Base-by-base conservation (phyloP, 2,888 invertebrate genomes). In the Entomobrya multifasciata region DNA sequence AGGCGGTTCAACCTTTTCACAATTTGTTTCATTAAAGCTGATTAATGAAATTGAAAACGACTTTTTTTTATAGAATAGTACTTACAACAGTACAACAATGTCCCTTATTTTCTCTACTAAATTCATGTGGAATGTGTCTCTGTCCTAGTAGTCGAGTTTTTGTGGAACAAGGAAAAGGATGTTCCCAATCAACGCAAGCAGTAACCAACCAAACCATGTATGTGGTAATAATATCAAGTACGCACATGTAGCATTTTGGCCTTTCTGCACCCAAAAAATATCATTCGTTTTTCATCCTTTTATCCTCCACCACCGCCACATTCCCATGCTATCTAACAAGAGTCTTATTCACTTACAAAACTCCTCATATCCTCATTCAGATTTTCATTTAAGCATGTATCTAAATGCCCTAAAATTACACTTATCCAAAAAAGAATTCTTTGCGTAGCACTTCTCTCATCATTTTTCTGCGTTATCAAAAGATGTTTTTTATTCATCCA, bases 121-220 rank as follows among this genome's bases (percentile, higher is more conserved):
- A 25, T 52, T 27, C 36, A 47, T 30, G 22, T 0, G 5, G 47
- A 72, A 47, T 30, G 22, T 79, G 62, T 36, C 55, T 44, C 15
- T 77, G 84, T 41, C 67, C 84, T 77, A 84, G 77, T 84, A 77
- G 77, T 84, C 67, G 77, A 83, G 52, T 74, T 82, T 83, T 81
- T 25, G n/a, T 25, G 13, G 62, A 84, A 67, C 84, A 84, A 67
- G 84, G 44, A 84, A 84, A 77, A 84, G 84, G 84, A 84, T 77
- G 84, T 41, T 84, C 84, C 77, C 77, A 84, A 84, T 84, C 84
- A 84, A 41, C 11, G 10, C 27, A 27, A n/a, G n/a, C n/a, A n/a
- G n/a, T 36, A 65, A 65, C 41, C 57, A 65, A 15, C 30, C n/a
- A 30, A 36, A 2, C 65, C 36, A 36, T 36, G 13, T n/a, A 49